Evolutionary conservation across 1,140 invertebrate species (phyloP).

Genomic region (Brachionus sp.): DNA sequence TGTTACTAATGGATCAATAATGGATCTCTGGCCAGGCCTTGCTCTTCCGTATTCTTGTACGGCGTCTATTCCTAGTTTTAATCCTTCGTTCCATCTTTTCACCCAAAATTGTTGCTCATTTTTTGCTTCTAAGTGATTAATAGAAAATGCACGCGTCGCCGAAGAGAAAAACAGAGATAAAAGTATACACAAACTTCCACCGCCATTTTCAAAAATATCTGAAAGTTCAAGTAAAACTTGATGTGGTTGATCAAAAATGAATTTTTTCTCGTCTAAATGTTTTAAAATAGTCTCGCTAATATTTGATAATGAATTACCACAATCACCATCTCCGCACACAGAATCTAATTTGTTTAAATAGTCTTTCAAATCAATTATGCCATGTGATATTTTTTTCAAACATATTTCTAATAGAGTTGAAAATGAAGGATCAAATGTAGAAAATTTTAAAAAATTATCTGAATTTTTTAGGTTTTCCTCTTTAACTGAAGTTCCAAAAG

Average conservation of each 20-base stretch:
- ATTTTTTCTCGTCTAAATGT: conserved; percentile 47
- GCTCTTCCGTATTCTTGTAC: conserved; percentile 61
- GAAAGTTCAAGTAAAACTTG: conserved; percentile 29
- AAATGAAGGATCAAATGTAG: background rate
- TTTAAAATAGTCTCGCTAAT: conserved; percentile 63
- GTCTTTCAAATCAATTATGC: conserved; percentile 63
- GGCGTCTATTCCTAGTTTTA: conserved; percentile 62
- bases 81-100: conserved; percentile 61
- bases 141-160: conserved; percentile 60
- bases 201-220: conserved; percentile 41
- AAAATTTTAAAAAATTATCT: conserved; percentile 29
- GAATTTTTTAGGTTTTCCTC: background rate
- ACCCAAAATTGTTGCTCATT: conserved; percentile 46
- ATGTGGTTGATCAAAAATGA: conserved; percentile 48
- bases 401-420: conserved; percentile 11
- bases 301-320: conserved; percentile 69
- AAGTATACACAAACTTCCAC: conserved; percentile 32
- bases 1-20: conserved; percentile 70
- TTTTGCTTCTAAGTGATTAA: background rate
- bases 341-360: conserved; percentile 70
- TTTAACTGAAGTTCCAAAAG: background rate
- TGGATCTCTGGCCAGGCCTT: conserved; percentile 72
- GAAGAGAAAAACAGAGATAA: conserved; percentile 66
- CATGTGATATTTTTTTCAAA: conserved; percentile 58
- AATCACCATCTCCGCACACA: conserved; percentile 76